A percentile compares a stretch with the other conserved stretches of the same genome.
These are phyloP conservation scores for Cepaea hortensis DNA, from an alignment of 2,888 invertebrate genomes.

Conservation along the genomic window DNA sequence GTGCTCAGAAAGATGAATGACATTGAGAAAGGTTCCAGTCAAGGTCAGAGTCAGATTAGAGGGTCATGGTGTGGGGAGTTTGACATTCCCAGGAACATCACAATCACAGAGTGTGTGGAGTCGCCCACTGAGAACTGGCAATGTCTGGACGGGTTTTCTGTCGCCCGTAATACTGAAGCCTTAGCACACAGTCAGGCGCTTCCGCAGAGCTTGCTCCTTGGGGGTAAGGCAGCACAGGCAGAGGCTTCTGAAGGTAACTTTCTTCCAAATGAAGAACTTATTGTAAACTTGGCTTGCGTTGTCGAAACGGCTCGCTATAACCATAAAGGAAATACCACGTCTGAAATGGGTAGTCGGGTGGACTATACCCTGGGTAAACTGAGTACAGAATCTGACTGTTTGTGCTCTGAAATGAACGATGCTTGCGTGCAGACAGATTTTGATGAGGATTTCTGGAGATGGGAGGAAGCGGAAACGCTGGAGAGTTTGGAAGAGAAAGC, in stretches of 20 bases:
- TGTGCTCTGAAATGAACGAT: constrained; percentile 57
- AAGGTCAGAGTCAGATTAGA: not conserved
- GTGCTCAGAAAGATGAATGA: not conserved
- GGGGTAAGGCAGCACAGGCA: too few species aligned
- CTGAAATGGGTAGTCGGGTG: not conserved
- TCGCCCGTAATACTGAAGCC: not conserved
- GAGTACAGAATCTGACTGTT: constrained; percentile 46
- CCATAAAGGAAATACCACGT: not conserved
- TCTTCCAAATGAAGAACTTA: constrained; percentile 14
- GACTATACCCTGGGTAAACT: constrained; percentile 35
- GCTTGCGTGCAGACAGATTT: constrained; percentile 44
- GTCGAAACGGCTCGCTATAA: not conserved
- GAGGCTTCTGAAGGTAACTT: not conserved
- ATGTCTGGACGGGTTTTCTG: constrained; percentile 19
- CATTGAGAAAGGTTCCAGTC: constrained; percentile 23
- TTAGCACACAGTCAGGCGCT: not conserved
- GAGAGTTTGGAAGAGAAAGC: constrained; percentile 52
- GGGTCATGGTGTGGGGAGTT: constrained; percentile 7
- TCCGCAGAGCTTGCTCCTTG: too few species aligned
- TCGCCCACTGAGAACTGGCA: constrained; percentile 40
- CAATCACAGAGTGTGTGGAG: constrained; percentile 23
- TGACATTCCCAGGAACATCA: constrained; percentile 31
- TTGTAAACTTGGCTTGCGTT: not conserved
- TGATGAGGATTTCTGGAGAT: constrained; percentile 56
- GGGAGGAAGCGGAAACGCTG: constrained; percentile 47